Evolutionary conservation across 2,797 vertebrate species (phyloP), one percentile per base, ranked within the genome.

Genomic region (Paratrypauchen microcephalus): DNA sequence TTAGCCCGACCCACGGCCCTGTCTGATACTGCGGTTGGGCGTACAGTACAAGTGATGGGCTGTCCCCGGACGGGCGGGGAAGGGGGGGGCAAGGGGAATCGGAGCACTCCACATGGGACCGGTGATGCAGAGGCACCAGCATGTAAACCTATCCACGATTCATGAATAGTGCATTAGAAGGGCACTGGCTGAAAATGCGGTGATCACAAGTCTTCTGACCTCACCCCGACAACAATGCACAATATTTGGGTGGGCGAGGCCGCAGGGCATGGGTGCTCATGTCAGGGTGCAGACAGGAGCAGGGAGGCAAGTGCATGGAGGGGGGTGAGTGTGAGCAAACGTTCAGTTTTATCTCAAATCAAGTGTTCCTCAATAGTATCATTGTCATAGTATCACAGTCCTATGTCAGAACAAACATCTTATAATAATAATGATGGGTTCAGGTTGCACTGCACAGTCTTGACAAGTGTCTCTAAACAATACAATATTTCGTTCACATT

Each of bases 11-110:
- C 92, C 93, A 91, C 86, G 87, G 82, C 58, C 89, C 90, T 92
- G 92, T 93, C 93, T 93, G 93, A 95, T 95, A 94, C 92, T 87
- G 89, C 88, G 94, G 82, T 91, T 89, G 88, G 78, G 89, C 75
- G 91, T 88, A 91, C 91, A 89, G 87, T 87, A 88, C 87, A 83
- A 89, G 83, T 83, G 85, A 90, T 87, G 85, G 81, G 76, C 81
- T 83, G 85, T 82, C 82, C 80, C 87, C 78, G 55, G 68, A 85
- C 13, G 7, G 36, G 52, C 9, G 50, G n/a, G 50, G 6, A 0
- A n/a, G 50, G 28, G 57, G 32, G 3, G 59, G 12, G 19, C 18
- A 19, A 41, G 58, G 80, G 72, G 74, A 79, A 80, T 75, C 85
- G 59, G 88, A 82, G 71, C 72, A 78, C 82, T 88, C 81, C 84